These are phyloP conservation scores for Sphinx pinastri DNA, from an alignment of 2,888 invertebrate genomes.

Conservation along the genomic window DNA sequence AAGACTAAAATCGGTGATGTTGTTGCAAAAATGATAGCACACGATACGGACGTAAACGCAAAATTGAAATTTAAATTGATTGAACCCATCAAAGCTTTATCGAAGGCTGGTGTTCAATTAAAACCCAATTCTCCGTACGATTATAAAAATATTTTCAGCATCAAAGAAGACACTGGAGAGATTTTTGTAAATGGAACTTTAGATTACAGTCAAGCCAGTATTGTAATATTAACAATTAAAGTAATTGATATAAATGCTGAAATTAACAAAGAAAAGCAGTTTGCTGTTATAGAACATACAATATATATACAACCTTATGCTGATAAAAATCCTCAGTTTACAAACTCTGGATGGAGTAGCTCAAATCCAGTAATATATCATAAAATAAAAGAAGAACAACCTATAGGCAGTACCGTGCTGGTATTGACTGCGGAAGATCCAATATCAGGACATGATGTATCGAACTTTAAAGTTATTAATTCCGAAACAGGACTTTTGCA, in stretches of 20 bases:
- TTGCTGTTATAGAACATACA: constrained; percentile 87
- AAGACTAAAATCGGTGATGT: constrained; percentile 85
- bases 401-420: constrained; percentile 88
- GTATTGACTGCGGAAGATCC: constrained; percentile 89
- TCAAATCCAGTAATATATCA: constrained; percentile 87
- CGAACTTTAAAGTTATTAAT: constrained; percentile 84
- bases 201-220: constrained; percentile 89
- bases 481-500: constrained; percentile 82
- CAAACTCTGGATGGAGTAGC: constrained; percentile 88
- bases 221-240: constrained; percentile 88
- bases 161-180: constrained; percentile 88
- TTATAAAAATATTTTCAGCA: constrained; percentile 87
- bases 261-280: constrained; percentile 85
- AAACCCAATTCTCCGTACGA: constrained; percentile 85
- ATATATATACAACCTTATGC: constrained; percentile 91
- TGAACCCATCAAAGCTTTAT: constrained; percentile 87
- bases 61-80: constrained; percentile 87
- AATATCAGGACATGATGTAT: constrained; percentile 85
- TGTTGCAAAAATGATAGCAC: constrained; percentile 86
- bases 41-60: constrained; percentile 88
- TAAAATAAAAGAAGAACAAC: constrained; percentile 89
- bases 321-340: constrained; percentile 90
- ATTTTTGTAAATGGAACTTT: constrained; percentile 87
- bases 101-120: constrained; percentile 89
- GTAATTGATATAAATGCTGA: constrained; percentile 89